Conservation (phyloP, 2,797 vertebrate genomes). For the Tragopan temminckii region DNA sequence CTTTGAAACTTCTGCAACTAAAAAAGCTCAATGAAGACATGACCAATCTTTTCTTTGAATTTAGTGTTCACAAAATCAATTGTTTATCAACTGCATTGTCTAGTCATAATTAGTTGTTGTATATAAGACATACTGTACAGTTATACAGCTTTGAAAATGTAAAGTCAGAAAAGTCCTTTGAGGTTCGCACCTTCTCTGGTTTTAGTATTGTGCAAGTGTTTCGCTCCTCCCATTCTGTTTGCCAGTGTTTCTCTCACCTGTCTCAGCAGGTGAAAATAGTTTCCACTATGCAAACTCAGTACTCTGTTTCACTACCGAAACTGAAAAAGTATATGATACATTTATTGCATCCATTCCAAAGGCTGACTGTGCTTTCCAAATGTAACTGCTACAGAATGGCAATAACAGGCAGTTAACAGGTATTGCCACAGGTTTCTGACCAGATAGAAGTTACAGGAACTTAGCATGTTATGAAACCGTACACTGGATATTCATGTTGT, state of each 20-base stretch:
- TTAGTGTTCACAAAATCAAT: not conserved
- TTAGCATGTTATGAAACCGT: not conserved
- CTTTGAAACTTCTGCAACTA: not conserved
- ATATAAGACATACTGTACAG: not conserved
- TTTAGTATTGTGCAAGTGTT: constrained; percentile 8
- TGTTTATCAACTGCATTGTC: not conserved
- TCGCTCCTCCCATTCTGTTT: constrained; percentile 4
- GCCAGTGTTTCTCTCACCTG: not conserved
- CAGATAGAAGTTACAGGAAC: not conserved
- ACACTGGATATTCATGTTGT: not conserved
- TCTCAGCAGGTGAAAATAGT: constrained; percentile 48
- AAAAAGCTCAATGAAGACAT: not conserved
- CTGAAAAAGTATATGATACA: constrained; percentile 18
- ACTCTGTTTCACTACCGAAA: constrained; percentile 30
- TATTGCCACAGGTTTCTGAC: not conserved
- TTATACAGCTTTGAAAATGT: not conserved
- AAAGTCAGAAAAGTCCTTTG: not conserved
- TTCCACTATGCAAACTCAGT: constrained; percentile 30
- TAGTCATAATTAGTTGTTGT: not conserved
- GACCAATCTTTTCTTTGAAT: not conserved
- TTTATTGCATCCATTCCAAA: constrained; percentile 6
- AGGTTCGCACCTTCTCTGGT: not conserved
- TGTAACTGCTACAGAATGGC: constrained; percentile 15
- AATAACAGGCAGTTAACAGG: not conserved
- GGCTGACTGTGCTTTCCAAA: constrained; percentile 33